Evolutionary conservation across 2,888 invertebrate genomes (phyloP).

Genomic region (Gibbula magus): DNA sequence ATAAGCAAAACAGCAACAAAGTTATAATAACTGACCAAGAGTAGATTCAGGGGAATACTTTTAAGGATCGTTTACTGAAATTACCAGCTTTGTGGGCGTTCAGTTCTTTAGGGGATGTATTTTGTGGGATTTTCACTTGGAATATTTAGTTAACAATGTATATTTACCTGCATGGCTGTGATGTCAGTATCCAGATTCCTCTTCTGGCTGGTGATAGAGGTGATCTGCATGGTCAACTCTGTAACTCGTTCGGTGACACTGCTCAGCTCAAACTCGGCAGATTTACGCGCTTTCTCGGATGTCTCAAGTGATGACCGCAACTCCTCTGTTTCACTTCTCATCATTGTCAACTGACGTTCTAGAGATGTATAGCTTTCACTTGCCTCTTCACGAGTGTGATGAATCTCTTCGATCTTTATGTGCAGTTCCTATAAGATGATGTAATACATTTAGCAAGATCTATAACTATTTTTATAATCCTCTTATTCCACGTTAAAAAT

Average conservation of each 20-base stretch:
- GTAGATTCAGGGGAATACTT: too few species aligned
- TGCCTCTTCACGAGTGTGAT: slow-evolving; percentile 97
- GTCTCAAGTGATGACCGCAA: slow-evolving; percentile 93
- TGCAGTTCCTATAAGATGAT: slow-evolving; percentile 81
- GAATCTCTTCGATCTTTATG: slow-evolving; percentile 97
- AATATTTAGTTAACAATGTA: too few species aligned
- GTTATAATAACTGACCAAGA: too few species aligned
- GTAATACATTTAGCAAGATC: too few species aligned
- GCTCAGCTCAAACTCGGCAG: slow-evolving; percentile 97
- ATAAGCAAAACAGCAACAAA: not conserved
- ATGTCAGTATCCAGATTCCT: slow-evolving; percentile 99
- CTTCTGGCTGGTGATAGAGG: slow-evolving; percentile 96
- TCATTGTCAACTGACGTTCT: slow-evolving; percentile 96
- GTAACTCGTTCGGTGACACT: slow-evolving; percentile 99
- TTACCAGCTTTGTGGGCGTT: too few species aligned
- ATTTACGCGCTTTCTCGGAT: slow-evolving; percentile 97
- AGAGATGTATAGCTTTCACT: slow-evolving; percentile 98
- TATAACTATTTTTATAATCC: too few species aligned
- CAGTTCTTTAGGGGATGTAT: too few species aligned
- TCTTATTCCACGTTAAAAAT: too few species aligned
- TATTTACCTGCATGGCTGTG: slow-evolving; percentile 91
- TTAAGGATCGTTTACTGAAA: too few species aligned
- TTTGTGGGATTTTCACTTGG: too few species aligned
- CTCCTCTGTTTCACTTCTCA: slow-evolving; percentile 98
- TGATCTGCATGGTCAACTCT: slow-evolving; percentile 95